Conservation (phyloP, 1,140 invertebrate species). For the Tribolium madens region DNA sequence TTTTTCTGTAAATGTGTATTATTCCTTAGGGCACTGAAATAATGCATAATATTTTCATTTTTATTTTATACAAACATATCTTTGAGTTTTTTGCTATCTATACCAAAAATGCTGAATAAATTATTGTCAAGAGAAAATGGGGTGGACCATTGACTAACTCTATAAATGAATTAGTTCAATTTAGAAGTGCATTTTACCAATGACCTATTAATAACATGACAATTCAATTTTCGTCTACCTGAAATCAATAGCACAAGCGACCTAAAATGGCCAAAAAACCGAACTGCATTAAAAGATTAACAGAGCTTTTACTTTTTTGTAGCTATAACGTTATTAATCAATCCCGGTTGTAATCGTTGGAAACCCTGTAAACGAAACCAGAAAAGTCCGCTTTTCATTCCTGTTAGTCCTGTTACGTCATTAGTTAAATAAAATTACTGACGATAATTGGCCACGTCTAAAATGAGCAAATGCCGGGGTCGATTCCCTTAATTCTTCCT, state of each 20-base stretch:
- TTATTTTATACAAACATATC: too few species aligned
- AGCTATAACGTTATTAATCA: not conserved
- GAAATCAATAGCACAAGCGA: not conserved
- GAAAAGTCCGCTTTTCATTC: not conserved
- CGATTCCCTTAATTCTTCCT: slow-evolving; percentile 7
- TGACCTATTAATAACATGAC: not conserved
- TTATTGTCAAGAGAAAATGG: too few species aligned
- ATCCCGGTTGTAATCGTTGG: not conserved
- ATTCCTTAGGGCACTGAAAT: too few species aligned
- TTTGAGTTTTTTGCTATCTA: too few species aligned
- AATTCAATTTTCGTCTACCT: not conserved
- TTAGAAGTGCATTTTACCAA: too few species aligned
- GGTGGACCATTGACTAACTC: too few species aligned
- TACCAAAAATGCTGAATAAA: too few species aligned
- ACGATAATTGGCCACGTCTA: slow-evolving; percentile 15
- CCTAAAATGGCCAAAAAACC: not conserved
- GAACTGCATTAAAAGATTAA: not conserved
- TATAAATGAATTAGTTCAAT: too few species aligned
- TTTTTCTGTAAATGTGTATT: too few species aligned
- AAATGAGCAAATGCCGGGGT: not conserved
- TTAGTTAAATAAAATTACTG: slow-evolving; percentile 4
- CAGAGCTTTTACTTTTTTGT: not conserved
- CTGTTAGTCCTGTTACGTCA: not conserved
- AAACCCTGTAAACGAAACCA: not conserved
- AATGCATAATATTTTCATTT: too few species aligned